Base-by-base conservation (phyloP, 2,113 vertebrate species). In the Romanogobio albipinnatus region DNA sequence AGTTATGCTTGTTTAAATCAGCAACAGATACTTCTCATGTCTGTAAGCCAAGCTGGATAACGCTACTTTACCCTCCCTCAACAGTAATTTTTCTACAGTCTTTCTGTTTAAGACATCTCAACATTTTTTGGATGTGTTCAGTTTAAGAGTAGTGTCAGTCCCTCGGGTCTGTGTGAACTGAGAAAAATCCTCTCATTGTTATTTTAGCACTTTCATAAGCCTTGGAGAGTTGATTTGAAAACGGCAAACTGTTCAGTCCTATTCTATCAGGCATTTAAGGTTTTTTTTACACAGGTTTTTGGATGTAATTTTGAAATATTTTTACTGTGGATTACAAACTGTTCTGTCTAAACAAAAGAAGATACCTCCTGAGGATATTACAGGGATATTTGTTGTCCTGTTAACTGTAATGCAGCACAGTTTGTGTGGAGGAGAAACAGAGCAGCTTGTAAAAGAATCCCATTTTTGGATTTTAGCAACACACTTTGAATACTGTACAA, bases 1-100 rank as follows among this genome's bases (percentile, higher is more conserved):
- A 80, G 39, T 68, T 49, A 80, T 49, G 43, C 47, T 45, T 29
- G 77, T 66, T 81, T 81, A 68, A 81, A 81, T 80, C 58, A 47
- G 15, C 3, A 47, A 47, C 39, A 64, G 39, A 80, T 47, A 79
- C 56, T 17, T 77, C 33, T 77, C 36, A 58, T 79, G 58, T 58
- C 51, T 5, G 51, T 76, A 19, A 76, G 51, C 51, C 75, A 77
- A 79, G 15, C n/a, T 79, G 76, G 33, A 61, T 17, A 79, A 45
- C 22, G 5, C 39, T 47, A 13, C 22, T 10, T 4, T n/a, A 62
- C 39, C 77, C 58, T 74, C 8, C 29, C 9, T 29, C 13, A 29
- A 39, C n/a, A 26, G n/a, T 47, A 1, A 64, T 10, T 47, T 15
- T 73, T 78, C 22, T 19, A n/a, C 10, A 43, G 22, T 11, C 22